Conservation (phyloP, 2,888 invertebrate species). For the Priocnemis perturbator region DNA sequence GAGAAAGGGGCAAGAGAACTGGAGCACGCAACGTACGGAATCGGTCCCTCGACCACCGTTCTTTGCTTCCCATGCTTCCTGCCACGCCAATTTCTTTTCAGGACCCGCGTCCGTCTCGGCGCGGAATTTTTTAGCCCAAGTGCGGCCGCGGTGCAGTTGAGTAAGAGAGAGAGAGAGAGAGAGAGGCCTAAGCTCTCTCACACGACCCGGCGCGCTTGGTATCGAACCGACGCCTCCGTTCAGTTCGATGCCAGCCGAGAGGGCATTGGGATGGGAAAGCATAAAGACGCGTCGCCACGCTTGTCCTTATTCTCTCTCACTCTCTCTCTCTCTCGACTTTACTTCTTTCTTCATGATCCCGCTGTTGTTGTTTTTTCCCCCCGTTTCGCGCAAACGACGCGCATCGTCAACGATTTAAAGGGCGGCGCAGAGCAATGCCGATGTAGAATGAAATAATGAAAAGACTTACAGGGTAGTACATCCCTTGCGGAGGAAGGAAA, state of each 20-base stretch:
- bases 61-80: background rate
- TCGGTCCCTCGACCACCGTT: background rate
- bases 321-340: background rate
- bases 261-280: no score
- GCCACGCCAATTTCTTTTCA: background rate
- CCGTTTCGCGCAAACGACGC: no score
- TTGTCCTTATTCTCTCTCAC: no score
- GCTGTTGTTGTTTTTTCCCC: no score
- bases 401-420: no score
- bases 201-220: constrained; percentile 45
- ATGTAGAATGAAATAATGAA: no score
- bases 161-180: background rate
- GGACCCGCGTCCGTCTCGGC: no score
- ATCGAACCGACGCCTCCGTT: constrained; percentile 54
- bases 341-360: no score
- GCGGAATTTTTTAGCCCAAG: no score
- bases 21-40: constrained; percentile 1
- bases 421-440: no score
- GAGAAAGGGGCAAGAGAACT: background rate
- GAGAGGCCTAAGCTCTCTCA: background rate
- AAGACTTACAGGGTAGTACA: constrained; percentile 95
- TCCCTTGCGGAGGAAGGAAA: constrained; percentile 97
- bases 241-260: constrained; percentile 7
- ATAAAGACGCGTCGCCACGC: constrained; percentile 25
- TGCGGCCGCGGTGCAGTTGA: background rate